Evolutionary conservation across 2,888 invertebrate species (phyloP).

Genomic region (Steinernema scapterisci): DNA sequence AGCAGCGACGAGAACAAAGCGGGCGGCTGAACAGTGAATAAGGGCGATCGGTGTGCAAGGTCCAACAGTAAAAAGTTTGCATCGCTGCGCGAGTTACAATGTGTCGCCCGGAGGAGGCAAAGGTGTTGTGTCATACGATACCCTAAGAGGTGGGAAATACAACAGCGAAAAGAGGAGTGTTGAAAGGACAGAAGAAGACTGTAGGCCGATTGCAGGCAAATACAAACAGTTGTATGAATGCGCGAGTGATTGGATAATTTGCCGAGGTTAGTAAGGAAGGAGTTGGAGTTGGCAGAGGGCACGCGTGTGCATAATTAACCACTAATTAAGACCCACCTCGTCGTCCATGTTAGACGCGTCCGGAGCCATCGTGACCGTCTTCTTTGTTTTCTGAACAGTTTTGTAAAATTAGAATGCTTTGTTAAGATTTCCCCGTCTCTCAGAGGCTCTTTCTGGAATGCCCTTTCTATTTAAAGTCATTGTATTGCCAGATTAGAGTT

Average conservation of each 20-base stretch:
- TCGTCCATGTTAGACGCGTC: background rate
- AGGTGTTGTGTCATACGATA: slow-evolving; percentile 29
- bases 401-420: background rate
- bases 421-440: background rate
- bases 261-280: background rate
- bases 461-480: background rate
- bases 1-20: background rate
- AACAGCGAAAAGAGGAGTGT: background rate
- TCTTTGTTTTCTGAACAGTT: background rate
- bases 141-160: slow-evolving; percentile 29
- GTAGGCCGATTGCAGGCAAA: background rate
- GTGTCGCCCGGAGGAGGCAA: slow-evolving; percentile 1
- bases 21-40: background rate
- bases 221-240: slow-evolving; percentile 1
- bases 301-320: too few species aligned
- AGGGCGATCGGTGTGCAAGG: background rate
- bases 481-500: slow-evolving; percentile 15
- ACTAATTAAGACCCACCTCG: background rate
- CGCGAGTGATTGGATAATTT: background rate
- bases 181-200: background rate
- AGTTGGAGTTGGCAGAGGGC: background rate
- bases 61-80: slow-evolving; percentile 26
- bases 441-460: too few species aligned
- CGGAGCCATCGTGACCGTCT: slow-evolving; percentile 2
- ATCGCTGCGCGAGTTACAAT: slow-evolving; percentile 28